These are phyloP conservation scores for Tyrannus savana DNA, from an alignment of 2,113 vertebrate species.

Conservation along the genomic window DNA sequence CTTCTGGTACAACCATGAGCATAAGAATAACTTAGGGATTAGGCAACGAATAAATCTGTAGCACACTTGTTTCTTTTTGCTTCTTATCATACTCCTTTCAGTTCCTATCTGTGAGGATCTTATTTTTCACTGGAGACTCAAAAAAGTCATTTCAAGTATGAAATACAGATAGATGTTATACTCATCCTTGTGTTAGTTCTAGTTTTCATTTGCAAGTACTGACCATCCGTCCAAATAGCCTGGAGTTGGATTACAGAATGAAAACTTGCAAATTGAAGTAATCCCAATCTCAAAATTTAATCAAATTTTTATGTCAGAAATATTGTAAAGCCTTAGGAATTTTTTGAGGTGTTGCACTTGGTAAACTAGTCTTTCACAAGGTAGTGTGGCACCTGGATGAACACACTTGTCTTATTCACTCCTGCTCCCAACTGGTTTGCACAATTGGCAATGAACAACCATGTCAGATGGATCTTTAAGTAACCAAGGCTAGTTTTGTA, in stretches of 20 bases:
- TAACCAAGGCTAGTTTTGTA: accelerated
- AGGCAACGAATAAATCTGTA: not conserved
- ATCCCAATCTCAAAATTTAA: not conserved
- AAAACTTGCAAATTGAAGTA: conserved; percentile 9
- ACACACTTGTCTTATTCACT: not conserved
- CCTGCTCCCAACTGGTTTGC: not conserved
- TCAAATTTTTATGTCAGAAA: not conserved
- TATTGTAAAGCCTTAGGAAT: not conserved
- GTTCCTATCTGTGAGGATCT: not conserved
- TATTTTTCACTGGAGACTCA: not conserved
- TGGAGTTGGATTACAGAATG: not conserved
- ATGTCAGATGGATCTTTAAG: not conserved
- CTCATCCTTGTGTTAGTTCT: not conserved
- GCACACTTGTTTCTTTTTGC: not conserved
- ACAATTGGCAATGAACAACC: not conserved
- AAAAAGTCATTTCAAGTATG: not conserved
- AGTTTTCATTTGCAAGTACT: not conserved
- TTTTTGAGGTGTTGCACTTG: not conserved
- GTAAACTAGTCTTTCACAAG: not conserved
- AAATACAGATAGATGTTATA: not conserved
- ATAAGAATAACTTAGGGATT: not conserved
- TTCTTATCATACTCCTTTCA: not conserved
- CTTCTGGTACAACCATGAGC: not conserved
- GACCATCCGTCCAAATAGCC: not conserved
- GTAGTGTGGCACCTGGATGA: not conserved